These are phyloP conservation scores for Slavum lentiscoides DNA, from an alignment of 2,888 invertebrate species.

Conservation along the genomic window DNA sequence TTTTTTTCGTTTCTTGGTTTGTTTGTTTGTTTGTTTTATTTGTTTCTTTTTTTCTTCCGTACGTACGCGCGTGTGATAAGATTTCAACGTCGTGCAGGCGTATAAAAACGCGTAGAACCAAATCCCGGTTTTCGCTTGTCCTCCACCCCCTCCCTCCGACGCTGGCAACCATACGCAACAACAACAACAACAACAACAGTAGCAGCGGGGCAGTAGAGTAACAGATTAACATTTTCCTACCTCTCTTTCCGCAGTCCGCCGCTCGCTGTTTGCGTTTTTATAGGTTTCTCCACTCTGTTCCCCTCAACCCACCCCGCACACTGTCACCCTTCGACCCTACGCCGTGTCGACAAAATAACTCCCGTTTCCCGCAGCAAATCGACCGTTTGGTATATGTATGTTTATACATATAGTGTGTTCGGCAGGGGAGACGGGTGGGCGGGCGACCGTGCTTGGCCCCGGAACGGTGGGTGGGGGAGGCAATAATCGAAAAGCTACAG, in stretches of 20 bases:
- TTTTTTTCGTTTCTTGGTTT: no score
- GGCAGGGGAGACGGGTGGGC: background rate
- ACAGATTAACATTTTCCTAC: conserved; percentile 50
- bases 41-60: background rate
- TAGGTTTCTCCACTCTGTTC: conserved; percentile 26
- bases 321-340: background rate
- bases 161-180: conserved; percentile 4
- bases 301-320: background rate
- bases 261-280: conserved; percentile 46
- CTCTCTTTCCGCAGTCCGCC: background rate
- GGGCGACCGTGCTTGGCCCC: background rate
- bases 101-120: conserved; percentile 2
- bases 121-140: conserved; percentile 15
- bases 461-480: conserved; percentile 17
- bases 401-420: conserved; percentile 1
- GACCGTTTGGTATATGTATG: conserved; percentile 37
- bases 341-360: conserved; percentile 51
- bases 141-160: no score
- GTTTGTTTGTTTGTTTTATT: background rate
- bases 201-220: background rate
- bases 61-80: conserved; percentile 24
- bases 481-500: conserved; percentile 53
- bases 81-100: conserved; percentile 1
- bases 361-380: conserved; percentile 51
- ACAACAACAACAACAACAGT: background rate